Base-by-base conservation (phyloP, 1,140 invertebrate genomes). In the Drosophila bocki region DNA sequence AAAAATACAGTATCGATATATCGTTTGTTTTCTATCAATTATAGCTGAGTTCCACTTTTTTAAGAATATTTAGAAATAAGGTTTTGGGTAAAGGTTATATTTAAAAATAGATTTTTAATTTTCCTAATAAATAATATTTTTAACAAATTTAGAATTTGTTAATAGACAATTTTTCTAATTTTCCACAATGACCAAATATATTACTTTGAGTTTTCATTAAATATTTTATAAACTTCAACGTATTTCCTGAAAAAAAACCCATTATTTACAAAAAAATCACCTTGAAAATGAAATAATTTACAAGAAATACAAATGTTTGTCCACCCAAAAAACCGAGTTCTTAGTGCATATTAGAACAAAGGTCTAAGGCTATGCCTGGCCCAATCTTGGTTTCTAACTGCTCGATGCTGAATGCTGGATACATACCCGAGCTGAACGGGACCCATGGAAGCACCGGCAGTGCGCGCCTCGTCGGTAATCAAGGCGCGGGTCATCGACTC, bases 381-480 rank as follows among this genome's bases (percentile, higher is more conserved):
- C 44, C 53, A 57, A 60, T 47, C 42, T 54, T 33, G 17, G 45
- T 62, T 62, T 72, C 75, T 53, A 54, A 37, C 51, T 35, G 22
- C 59, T 57, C 47, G 17, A 39, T 35, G 53, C 53, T 57, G 47
- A 35, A 32, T 42, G 41, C 50, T 61, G 54, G 65, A 94, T 96
- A 97, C 96, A 94, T 97, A 98, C 97, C 97, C 97, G 93, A 98
- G 95, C 94, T 98, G 97, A 93, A 97, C 96, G 93, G 97, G 96
- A 94, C 96, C 97, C 93, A 96, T 94, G 91, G 95, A 94, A 94
- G 96, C 96, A 94, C 95, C 95, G 92, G 95, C 95, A 92, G 95
- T 95, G 93, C 96, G 96, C 94, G 96, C 95, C 94, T 97, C 96
- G 94, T 97, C 97, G 94, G 96, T 97, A 94, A 97, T 97, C 94